These are phyloP conservation scores for Oncorhynchus gorbuscha DNA, from an alignment of 2,113 vertebrate genomes.

Conservation along the genomic window DNA sequence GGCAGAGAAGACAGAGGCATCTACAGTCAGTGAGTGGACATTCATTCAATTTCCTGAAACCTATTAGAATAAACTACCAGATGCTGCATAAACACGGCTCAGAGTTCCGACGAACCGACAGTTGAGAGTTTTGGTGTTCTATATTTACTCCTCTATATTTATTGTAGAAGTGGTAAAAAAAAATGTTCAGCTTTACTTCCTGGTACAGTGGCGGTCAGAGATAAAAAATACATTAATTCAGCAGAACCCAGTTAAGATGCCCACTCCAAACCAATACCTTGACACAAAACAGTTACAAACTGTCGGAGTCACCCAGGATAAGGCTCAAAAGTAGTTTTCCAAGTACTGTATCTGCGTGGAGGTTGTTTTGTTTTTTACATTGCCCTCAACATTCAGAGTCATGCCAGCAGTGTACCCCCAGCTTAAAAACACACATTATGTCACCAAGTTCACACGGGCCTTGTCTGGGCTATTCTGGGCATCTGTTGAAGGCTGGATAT, in stretches of 20 bases:
- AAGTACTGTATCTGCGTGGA: no score
- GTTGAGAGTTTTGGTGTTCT: slow-evolving; percentile 14
- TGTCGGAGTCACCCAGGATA: no score
- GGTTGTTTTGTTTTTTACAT: no score
- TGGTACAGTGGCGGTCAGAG: slow-evolving; percentile 11
- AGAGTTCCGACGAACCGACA: neutral
- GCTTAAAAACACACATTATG: neutral
- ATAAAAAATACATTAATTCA: neutral
- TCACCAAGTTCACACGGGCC: slow-evolving; percentile 17
- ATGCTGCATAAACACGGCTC: no score
- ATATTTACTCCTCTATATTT: slow-evolving; percentile 33
- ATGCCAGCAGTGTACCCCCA: neutral
- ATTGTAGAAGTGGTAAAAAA: slow-evolving; percentile 28
- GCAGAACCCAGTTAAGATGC: neutral
- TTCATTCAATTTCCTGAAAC: neutral
- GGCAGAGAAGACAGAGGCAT: neutral
- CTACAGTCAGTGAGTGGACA: neutral
- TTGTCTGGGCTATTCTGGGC: slow-evolving; percentile 36
- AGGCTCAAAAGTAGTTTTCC: no score
- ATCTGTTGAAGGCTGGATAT: slow-evolving; percentile 26
- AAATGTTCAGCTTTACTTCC: slow-evolving; percentile 16
- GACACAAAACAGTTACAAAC: neutral
- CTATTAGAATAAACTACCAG: neutral
- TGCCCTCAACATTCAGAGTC: neutral
- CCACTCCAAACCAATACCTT: no score